Evolutionary conservation across 2,888 invertebrate species (phyloP).

Genomic region (Deroplatys truncata): DNA sequence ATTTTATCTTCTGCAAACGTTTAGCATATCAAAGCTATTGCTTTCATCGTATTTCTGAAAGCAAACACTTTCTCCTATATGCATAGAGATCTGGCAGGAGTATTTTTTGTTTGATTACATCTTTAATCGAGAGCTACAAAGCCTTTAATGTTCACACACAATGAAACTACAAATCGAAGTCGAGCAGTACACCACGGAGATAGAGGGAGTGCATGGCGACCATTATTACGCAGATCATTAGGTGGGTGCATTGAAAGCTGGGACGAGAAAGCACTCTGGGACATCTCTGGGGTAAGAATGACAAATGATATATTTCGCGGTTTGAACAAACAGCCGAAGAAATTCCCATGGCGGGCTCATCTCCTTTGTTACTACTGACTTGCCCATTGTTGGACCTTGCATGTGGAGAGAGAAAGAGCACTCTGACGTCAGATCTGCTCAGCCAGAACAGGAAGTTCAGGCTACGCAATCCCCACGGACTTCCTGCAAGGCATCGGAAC

Average conservation of each 20-base stretch:
- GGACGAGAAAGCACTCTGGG: neutral
- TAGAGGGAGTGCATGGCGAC: too few species aligned
- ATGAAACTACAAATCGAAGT: too few species aligned
- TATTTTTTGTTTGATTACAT: too few species aligned
- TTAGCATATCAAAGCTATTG: too few species aligned
- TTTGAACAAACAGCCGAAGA: neutral
- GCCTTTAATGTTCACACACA: too few species aligned
- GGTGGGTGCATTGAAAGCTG: neutral
- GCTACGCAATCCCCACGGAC: neutral
- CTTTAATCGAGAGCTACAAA: too few species aligned
- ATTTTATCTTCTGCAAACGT: too few species aligned
- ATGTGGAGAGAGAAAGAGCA: neutral
- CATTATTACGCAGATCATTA: too few species aligned
- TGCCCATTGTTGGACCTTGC: neutral
- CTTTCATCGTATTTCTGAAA: too few species aligned
- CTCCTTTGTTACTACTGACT: neutral
- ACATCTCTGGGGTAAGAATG: neutral
- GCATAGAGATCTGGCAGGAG: too few species aligned
- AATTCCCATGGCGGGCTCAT: neutral
- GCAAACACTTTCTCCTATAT: too few species aligned
- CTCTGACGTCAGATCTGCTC: neutral
- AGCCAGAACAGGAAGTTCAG: neutral
- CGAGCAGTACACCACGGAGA: too few species aligned
- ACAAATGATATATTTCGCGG: neutral
- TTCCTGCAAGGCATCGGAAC: neutral